Evolutionary conservation across 2,113 vertebrate genomes (phyloP).

Genomic region (Ictalurus furcatus): DNA sequence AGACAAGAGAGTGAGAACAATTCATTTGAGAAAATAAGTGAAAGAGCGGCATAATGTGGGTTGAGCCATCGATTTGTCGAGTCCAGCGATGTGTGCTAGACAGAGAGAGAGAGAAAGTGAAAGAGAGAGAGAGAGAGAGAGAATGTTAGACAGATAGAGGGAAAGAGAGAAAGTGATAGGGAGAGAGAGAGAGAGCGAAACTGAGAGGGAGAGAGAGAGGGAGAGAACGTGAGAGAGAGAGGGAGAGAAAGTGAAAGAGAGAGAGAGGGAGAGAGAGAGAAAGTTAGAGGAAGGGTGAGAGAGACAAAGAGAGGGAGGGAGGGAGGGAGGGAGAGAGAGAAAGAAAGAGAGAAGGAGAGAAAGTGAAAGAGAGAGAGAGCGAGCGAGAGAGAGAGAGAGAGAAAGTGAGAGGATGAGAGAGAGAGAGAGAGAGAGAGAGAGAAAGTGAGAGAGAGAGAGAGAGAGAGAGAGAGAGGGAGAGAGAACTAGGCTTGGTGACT

Average conservation of each 20-base stretch:
- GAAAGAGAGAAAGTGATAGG: background rate
- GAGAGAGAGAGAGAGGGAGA: constrained; percentile 25
- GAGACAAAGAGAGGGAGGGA: too few relatives aligned
- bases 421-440: too few relatives aligned
- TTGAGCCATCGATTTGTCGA: constrained; percentile 24
- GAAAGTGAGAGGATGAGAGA: background rate
- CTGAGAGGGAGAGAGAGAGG: background rate
- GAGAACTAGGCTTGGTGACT: background rate
- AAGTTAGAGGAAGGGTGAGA: background rate
- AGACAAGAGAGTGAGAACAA: constrained; percentile 27
- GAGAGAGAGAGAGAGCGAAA: background rate
- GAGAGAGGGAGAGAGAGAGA: background rate
- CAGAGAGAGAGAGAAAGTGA: background rate
- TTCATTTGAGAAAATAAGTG: constrained; percentile 37
- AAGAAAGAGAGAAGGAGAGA: background rate
- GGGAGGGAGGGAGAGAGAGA: constrained; percentile 1
- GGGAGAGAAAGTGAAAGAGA: background rate
- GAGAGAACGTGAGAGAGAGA: background rate
- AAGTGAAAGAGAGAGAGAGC: background rate
- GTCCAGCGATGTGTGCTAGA: background rate
- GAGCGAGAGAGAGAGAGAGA: too few relatives aligned
- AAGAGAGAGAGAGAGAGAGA: background rate
- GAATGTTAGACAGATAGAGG: too few relatives aligned
- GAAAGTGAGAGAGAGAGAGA: background rate
- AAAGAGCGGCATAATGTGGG: constrained; percentile 22